Conservation (phyloP, 2,888 invertebrate species). For the Cremastobaeus sp. region DNA sequence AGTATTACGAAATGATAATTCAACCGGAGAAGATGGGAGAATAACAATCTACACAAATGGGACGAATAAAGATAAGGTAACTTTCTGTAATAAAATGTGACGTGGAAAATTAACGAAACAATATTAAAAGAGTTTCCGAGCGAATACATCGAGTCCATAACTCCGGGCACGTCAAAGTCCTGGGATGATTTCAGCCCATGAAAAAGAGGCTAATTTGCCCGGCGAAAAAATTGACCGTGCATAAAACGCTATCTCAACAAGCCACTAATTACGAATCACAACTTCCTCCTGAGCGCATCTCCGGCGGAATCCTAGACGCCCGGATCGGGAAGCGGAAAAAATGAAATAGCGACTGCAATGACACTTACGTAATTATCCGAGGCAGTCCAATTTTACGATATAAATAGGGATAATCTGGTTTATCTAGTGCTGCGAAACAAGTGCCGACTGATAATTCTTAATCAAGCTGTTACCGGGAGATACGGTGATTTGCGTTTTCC, state of each 20-base stretch:
- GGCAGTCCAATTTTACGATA: slow-evolving; percentile 41
- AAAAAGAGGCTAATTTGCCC: slow-evolving; percentile 2
- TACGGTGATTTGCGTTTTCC: slow-evolving; percentile 7
- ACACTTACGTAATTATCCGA: slow-evolving; percentile 43
- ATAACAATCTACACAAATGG: too few species aligned
- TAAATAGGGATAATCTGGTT: slow-evolving; percentile 50
- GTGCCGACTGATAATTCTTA: slow-evolving; percentile 25
- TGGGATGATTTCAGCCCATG: too few species aligned
- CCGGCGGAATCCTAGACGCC: slow-evolving; percentile 3
- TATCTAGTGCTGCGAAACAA: slow-evolving; percentile 22
- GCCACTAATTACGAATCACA: slow-evolving; percentile 6
- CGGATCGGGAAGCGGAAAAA: slow-evolving; percentile 8
- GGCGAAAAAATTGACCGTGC: slow-evolving; percentile 3
- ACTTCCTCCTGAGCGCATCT: slow-evolving; percentile 5
- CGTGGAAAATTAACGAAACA: too few species aligned
- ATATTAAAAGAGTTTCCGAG: too few species aligned
- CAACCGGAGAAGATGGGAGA: too few species aligned
- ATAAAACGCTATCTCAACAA: slow-evolving; percentile 24
- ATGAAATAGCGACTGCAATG: slow-evolving; percentile 28
- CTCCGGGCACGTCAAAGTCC: too few species aligned
- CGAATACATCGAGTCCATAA: too few species aligned
- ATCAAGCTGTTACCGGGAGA: slow-evolving; percentile 29
- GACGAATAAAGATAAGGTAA: too few species aligned
- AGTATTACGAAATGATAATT: background rate
- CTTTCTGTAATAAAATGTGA: too few species aligned